These are phyloP conservation scores for Drymonia ruficornis DNA, from an alignment of 2,888 invertebrate species.

Conservation along the genomic window DNA sequence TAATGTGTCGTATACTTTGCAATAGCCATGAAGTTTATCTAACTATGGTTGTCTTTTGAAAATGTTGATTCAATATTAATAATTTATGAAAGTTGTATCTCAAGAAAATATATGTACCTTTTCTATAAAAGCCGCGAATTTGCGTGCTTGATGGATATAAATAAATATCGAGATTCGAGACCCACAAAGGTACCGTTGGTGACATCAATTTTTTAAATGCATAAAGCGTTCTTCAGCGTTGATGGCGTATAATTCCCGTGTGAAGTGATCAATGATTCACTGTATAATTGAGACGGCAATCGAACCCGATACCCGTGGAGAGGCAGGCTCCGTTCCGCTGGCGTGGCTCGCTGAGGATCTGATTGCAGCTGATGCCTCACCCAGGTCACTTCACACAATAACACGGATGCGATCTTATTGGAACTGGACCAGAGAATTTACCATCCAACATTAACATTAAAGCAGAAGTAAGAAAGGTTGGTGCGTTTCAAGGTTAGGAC, in stretches of 20 bases:
- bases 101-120: too few species aligned
- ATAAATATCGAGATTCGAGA: conserved; percentile 21
- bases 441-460: not conserved
- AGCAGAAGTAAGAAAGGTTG: too few species aligned
- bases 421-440: conserved; percentile 30
- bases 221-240: conserved; percentile 28
- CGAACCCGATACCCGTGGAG: conserved; percentile 72
- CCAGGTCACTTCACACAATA: conserved; percentile 55
- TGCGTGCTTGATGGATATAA: conserved; percentile 1
- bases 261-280: conserved; percentile 33
- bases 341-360: conserved; percentile 52
- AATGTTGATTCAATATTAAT: not conserved
- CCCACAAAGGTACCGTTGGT: conserved; percentile 26
- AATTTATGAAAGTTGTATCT: too few species aligned
- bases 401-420: conserved; percentile 56
- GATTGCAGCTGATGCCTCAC: conserved; percentile 56
- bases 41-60: not conserved
- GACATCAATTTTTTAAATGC: conserved; percentile 22
- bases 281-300: conserved; percentile 23
- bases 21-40: conserved; percentile 1
- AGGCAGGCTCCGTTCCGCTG: conserved; percentile 51
- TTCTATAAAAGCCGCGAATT: not conserved
- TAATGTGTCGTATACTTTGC: conserved; percentile 8
- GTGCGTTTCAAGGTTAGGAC: too few species aligned
- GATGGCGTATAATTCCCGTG: conserved; percentile 41